Evolutionary conservation across 2,888 invertebrate genomes (phyloP).

Genomic region (Phorcus lineatus): DNA sequence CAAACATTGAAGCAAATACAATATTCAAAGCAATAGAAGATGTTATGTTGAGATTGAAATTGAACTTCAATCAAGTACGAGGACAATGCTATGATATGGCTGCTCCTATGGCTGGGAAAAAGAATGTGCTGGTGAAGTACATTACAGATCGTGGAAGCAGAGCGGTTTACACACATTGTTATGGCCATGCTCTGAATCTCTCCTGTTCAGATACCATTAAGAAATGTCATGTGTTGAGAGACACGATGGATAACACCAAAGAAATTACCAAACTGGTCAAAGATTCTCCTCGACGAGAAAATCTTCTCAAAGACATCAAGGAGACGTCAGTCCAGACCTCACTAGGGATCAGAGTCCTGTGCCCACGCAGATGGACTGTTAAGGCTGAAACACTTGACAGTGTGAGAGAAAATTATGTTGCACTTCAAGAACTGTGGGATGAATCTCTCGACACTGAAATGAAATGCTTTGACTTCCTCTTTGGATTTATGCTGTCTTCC

Average conservation of each 20-base stretch:
- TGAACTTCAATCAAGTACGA: constrained; percentile 40
- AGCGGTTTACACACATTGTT: constrained; percentile 44
- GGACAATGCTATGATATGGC: constrained; percentile 49
- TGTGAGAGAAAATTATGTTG: too few relatives aligned
- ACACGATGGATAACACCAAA: constrained; percentile 36
- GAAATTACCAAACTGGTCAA: too few relatives aligned
- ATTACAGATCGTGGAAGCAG: constrained; percentile 24
- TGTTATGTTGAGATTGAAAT: constrained; percentile 37
- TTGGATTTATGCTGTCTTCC: too few relatives aligned
- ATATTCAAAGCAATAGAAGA: constrained; percentile 40
- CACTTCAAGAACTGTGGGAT: too few relatives aligned
- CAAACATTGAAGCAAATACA: constrained; percentile 23
- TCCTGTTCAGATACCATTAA: constrained; percentile 37
- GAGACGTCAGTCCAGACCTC: too few relatives aligned
- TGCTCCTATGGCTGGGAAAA: constrained; percentile 41
- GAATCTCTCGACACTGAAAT: too few relatives aligned
- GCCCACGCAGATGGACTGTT: too few relatives aligned
- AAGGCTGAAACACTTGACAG: too few relatives aligned
- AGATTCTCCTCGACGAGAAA: too few relatives aligned
- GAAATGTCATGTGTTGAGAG: constrained; percentile 26
- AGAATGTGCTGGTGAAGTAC: constrained; percentile 37
- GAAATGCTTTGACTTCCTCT: too few relatives aligned
- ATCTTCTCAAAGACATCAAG: too few relatives aligned
- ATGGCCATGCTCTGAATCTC: constrained; percentile 44
- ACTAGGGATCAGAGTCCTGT: too few relatives aligned